phyloP scores from a whole-genome alignment of 2,797 vertebrate species.

The Paguma larvata region DNA sequence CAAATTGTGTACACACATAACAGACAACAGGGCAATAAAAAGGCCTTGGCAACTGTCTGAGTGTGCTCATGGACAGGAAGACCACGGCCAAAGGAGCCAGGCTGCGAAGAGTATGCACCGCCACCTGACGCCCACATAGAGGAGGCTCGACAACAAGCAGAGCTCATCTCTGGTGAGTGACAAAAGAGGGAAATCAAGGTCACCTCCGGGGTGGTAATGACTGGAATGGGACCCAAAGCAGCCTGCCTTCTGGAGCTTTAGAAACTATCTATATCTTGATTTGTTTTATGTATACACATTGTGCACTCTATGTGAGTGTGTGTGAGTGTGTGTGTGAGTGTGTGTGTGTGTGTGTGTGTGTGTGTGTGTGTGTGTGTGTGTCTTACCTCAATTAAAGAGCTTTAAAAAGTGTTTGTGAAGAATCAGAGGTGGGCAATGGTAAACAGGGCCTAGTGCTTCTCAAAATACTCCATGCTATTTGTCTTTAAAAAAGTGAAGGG shows the following conservation, averaged over 20 bases:
- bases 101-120: not conserved
- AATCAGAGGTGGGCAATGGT: not conserved
- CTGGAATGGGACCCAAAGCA: not conserved
- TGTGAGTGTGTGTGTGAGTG: too few relatives aligned
- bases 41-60: not conserved
- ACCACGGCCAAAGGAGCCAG: not conserved
- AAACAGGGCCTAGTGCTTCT: not conserved
- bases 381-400: not conserved
- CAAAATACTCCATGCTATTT: not conserved
- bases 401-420: not conserved
- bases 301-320: not conserved
- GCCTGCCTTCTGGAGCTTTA: not conserved
- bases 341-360: too few relatives aligned
- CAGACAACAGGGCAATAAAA: not conserved
- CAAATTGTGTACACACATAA: not conserved
- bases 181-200: not conserved
- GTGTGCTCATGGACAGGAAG: not conserved
- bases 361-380: not conserved
- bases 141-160: not conserved
- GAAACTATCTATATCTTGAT: not conserved
- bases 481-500: not conserved
- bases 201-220: not conserved
- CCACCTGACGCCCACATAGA: not conserved
- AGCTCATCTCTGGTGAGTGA: not conserved
- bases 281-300: not conserved